A percentile compares a stretch with the other conserved stretches of the same genome.
Evolutionary conservation across 35 echinoderm and acorn worm genomes (phyloP).

Genomic region (Heliocidaris tuberculata): DNA sequence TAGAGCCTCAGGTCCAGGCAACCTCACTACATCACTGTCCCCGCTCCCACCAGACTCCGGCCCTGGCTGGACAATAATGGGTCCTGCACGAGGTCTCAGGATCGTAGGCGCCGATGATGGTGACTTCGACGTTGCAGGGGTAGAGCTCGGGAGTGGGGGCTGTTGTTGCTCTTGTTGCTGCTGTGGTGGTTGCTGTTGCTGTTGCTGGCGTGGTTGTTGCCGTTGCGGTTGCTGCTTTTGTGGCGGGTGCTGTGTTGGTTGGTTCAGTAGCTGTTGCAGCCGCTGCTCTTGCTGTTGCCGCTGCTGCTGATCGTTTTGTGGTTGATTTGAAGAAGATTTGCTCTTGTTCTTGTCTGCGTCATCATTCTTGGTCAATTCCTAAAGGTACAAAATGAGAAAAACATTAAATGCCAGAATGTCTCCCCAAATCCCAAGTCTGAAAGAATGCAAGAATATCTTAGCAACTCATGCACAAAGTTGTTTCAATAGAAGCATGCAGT

Average conservation of each 20-base stretch:
- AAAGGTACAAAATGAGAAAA: background rate
- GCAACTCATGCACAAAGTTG: too few species aligned
- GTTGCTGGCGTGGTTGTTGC: background rate
- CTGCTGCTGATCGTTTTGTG: conserved; percentile 5
- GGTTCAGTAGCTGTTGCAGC: background rate
- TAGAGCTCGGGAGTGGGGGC: background rate
- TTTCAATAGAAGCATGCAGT: too few species aligned
- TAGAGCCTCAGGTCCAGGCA: conserved; percentile 33
- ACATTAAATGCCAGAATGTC: background rate
- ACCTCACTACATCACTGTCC: conserved; percentile 13
- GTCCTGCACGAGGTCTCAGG: background rate
- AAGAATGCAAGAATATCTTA: too few species aligned
- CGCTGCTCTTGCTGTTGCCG: background rate
- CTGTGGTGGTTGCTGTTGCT: background rate
- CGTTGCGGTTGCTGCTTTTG: background rate
- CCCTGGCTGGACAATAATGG: background rate
- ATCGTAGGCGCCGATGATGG: background rate
- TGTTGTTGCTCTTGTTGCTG: background rate
- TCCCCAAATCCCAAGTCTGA: too few species aligned
- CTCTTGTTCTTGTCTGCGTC: background rate
- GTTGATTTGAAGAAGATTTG: background rate
- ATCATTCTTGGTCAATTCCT: background rate
- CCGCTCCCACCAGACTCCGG: background rate
- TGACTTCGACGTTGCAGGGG: background rate
- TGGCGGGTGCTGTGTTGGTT: background rate